phyloP scores from a whole-genome alignment of 2,888 invertebrate species.

The Apodemia duryi region DNA sequence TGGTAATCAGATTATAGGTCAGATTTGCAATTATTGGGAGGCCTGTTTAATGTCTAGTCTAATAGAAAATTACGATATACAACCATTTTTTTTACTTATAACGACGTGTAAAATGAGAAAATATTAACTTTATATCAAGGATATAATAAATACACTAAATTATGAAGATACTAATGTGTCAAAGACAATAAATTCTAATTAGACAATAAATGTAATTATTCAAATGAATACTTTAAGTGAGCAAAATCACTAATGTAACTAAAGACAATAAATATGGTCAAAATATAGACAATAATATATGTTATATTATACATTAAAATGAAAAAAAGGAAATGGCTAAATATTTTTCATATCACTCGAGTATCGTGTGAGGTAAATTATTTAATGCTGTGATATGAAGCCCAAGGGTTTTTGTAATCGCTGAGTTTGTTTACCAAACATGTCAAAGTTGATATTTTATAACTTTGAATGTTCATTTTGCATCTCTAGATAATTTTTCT shows the following conservation, averaged over 20 bases:
- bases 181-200: conserved; percentile 33
- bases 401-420: conserved; percentile 33
- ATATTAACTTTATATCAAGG: background rate
- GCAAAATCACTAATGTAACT: background rate
- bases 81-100: background rate
- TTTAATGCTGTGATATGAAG: conserved; percentile 51
- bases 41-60: no score
- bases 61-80: no score
- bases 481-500: conserved; percentile 56
- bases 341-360: conserved; percentile 59
- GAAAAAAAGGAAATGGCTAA: conserved; percentile 41
- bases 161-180: conserved; percentile 19
- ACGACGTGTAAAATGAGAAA: background rate
- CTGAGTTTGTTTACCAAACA: conserved; percentile 39
- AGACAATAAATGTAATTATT: background rate
- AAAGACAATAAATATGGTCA: conserved; percentile 32
- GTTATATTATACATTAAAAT: background rate
- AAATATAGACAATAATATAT: conserved; percentile 24
- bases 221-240: background rate
- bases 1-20: no score
- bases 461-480: conserved; percentile 32
- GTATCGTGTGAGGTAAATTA: conserved; percentile 55
- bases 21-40: no score
- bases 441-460: conserved; percentile 40
- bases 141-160: no score